These are phyloP conservation scores for Danaus plexippus DNA, from an alignment of 1,140 invertebrate species.

Conservation along the genomic window DNA sequence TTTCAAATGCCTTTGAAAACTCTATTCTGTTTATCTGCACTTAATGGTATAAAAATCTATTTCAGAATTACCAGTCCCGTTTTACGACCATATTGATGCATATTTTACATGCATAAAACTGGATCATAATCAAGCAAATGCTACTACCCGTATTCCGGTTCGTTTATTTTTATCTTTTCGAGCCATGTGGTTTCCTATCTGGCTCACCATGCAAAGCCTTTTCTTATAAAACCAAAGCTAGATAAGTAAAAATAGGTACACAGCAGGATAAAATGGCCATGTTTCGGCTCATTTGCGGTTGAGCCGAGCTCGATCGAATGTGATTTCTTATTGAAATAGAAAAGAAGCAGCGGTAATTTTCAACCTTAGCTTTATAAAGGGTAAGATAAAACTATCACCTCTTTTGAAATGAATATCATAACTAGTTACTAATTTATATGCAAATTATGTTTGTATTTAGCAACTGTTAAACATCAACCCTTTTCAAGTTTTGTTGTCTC, in stretches of 20 bases:
- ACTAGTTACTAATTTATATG: not conserved
- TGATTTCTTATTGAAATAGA: conserved; percentile 53
- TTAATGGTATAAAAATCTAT: not conserved
- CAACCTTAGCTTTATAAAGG: conserved; percentile 25
- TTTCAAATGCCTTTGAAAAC: too few species aligned
- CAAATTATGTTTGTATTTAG: not conserved
- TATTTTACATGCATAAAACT: conserved; percentile 39
- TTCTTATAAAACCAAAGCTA: conserved; percentile 41
- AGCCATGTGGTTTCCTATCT: conserved; percentile 42
- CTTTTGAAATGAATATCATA: conserved; percentile 11
- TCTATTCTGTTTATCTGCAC: too few species aligned
- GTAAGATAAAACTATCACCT: conserved; percentile 22
- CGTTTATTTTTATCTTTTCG: conserved; percentile 60
- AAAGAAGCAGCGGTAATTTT: conserved; percentile 31
- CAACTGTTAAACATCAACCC: too few species aligned
- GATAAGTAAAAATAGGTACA: conserved; percentile 26
- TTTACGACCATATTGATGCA: conserved; percentile 39
- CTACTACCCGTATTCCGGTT: conserved; percentile 47
- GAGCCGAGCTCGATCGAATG: conserved; percentile 47
- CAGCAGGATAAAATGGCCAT: conserved; percentile 62
- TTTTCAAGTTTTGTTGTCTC: too few species aligned
- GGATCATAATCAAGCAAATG: conserved; percentile 44
- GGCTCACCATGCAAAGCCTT: conserved; percentile 19
- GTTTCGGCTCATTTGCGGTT: conserved; percentile 62
- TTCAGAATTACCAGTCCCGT: conserved; percentile 12